phyloP scores from a whole-genome alignment of 2,113 vertebrate genomes.

The Todiramphus chloris region DNA sequence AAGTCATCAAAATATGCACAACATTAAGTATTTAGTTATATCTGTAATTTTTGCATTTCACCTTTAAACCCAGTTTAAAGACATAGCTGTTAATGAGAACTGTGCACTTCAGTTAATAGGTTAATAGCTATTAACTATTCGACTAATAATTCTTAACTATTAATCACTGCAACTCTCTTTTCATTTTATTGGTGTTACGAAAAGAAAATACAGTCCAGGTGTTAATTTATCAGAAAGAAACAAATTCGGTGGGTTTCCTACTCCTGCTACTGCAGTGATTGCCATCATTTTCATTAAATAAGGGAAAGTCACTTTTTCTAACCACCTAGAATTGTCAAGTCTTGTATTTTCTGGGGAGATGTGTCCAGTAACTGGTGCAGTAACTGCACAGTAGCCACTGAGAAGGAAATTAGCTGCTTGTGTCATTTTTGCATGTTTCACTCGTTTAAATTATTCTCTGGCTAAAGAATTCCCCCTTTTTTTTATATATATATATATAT shows the following conservation, averaged over 20 bases:
- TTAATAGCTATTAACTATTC: constrained; percentile 86
- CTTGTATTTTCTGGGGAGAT: neutral
- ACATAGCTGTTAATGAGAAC: constrained; percentile 81
- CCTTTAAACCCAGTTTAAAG: constrained; percentile 82
- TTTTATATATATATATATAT: neutral
- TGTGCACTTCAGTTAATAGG: constrained; percentile 84
- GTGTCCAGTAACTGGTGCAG: neutral
- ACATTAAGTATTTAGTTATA: constrained; percentile 84
- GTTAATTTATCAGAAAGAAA: constrained; percentile 74
- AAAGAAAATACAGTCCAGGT: constrained; percentile 73
- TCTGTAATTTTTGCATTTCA: constrained; percentile 84
- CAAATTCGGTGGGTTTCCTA: constrained; percentile 45
- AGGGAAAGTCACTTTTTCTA: constrained; percentile 41
- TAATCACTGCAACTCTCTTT: constrained; percentile 78
- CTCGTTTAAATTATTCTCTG: neutral
- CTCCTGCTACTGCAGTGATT: neutral
- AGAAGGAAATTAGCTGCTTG: constrained; percentile 18
- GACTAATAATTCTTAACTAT: constrained; percentile 85
- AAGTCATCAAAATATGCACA: constrained; percentile 82
- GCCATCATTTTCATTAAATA: constrained; percentile 57
- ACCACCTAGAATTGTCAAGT: neutral
- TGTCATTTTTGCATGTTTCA: constrained; percentile 17
- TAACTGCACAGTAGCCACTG: neutral
- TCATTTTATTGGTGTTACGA: constrained; percentile 76
- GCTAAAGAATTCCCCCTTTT: neutral